These are phyloP conservation scores for Cnemophilus loriae DNA, from an alignment of 2,113 vertebrate genomes.

Conservation along the genomic window DNA sequence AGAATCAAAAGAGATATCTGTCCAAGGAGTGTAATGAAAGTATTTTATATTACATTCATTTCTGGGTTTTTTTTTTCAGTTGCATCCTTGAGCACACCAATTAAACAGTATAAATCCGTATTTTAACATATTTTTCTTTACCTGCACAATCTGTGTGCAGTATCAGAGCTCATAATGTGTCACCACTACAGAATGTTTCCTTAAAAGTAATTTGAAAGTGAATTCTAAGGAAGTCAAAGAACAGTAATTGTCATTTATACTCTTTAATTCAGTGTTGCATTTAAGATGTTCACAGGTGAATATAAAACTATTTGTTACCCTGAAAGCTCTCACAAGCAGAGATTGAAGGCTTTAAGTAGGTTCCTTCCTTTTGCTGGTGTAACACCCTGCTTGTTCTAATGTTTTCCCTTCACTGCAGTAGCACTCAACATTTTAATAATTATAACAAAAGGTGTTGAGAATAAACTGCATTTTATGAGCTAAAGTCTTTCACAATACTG, in stretches of 20 bases:
- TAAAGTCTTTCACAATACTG: background rate
- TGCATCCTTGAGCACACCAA: background rate
- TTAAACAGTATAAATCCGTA: background rate
- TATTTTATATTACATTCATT: background rate
- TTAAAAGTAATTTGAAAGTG: background rate
- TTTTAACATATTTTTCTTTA: background rate
- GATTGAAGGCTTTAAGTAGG: background rate
- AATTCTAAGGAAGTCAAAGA: background rate
- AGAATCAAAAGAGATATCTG: background rate
- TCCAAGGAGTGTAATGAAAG: background rate
- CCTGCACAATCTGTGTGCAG: background rate
- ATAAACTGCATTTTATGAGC: background rate
- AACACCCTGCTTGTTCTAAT: background rate
- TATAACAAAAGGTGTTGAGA: background rate
- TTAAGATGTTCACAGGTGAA: background rate
- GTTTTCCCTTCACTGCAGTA: background rate
- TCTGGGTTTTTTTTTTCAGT: accelerated
- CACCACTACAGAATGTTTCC: background rate
- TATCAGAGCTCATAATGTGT: background rate
- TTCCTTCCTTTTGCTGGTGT: background rate
- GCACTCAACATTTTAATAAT: background rate
- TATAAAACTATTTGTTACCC: background rate
- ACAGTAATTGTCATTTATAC: background rate
- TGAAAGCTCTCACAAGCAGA: background rate
- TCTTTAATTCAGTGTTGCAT: background rate